A percentile compares a stretch with the other conserved stretches of the same genome.
Evolutionary conservation across 2,797 vertebrate genomes (phyloP).

Genomic region (Onychomys leucogaster): DNA sequence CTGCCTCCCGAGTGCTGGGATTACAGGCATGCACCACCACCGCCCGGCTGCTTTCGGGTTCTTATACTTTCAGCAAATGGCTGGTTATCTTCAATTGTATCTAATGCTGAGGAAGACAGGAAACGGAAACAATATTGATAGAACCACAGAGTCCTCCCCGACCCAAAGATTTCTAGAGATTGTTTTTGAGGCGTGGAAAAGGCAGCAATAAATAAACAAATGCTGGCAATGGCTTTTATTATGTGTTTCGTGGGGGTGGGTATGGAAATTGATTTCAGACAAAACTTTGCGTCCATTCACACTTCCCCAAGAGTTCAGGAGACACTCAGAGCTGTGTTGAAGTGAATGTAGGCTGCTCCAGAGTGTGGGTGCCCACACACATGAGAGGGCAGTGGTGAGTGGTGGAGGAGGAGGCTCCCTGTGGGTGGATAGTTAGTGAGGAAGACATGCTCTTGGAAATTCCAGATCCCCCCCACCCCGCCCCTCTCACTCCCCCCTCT

Average conservation of each 20-base stretch:
- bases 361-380: background rate
- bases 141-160: background rate
- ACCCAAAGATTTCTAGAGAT: background rate
- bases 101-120: background rate
- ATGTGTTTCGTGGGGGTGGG: background rate
- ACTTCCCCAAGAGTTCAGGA: background rate
- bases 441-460: background rate
- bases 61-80: constrained; percentile 47
- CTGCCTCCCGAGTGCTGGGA: too few species aligned
- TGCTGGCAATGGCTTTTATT: background rate
- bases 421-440: background rate
- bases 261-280: background rate
- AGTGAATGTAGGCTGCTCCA: background rate
- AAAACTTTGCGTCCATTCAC: background rate
- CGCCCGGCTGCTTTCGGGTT: constrained; percentile 25
- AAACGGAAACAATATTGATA: background rate
- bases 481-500: background rate
- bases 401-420: background rate
- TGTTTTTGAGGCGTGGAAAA: background rate
- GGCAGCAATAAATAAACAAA: background rate
- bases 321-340: background rate
- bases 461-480: background rate
- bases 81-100: background rate
- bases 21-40: too few species aligned
- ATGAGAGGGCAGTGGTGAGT: background rate